A percentile compares a stretch with the other conserved stretches of the same genome.
phyloP scores from a whole-genome alignment of 2,797 vertebrate species.

The Acomys russatus region DNA sequence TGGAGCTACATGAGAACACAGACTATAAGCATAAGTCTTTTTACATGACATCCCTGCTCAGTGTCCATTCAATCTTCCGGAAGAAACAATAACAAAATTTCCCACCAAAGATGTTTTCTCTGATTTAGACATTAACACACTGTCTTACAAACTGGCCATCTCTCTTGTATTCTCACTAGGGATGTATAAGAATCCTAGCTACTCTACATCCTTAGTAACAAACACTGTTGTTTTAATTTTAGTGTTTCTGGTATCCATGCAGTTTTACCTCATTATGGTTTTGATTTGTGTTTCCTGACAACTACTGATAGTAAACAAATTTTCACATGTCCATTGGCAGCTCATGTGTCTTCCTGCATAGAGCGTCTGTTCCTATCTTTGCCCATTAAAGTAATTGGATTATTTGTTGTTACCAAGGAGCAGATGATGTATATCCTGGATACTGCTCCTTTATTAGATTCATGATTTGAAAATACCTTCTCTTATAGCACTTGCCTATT shows the following conservation, averaged over 20 bases:
- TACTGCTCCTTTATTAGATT: constrained; percentile 33
- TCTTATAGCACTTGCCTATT: background rate
- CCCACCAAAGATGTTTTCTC: background rate
- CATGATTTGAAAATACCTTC: background rate
- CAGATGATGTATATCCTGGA: background rate
- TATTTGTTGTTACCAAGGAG: constrained; percentile 27
- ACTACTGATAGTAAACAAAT: background rate
- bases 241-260: background rate
- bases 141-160: background rate
- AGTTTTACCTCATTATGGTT: background rate
- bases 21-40: background rate
- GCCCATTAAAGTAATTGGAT: background rate
- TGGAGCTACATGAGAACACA: background rate
- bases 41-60: background rate
- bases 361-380: background rate
- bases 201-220: background rate
- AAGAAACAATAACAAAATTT: background rate
- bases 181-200: background rate
- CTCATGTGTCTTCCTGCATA: background rate
- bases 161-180: background rate
- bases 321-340: constrained; percentile 16
- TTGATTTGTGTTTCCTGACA: constrained; percentile 18
- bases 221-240: background rate
- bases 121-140: background rate
- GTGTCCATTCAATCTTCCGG: background rate